Conservation (phyloP, 2,113 vertebrate species). For the Indicator maculatus region DNA sequence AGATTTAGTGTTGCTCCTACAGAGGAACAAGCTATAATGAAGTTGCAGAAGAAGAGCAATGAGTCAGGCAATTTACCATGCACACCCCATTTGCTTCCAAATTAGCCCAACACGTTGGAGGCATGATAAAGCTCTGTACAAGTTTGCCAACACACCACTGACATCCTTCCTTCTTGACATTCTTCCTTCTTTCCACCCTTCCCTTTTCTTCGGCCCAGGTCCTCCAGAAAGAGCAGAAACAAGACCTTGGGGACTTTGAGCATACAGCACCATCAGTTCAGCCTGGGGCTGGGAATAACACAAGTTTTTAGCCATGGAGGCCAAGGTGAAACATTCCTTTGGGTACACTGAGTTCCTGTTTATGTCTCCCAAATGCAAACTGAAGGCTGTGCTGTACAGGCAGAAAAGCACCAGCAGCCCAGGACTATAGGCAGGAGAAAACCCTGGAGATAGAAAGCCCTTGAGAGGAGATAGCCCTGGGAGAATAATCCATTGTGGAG, state of each 20-base stretch:
- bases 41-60: background rate
- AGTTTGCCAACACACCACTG: background rate
- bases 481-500: background rate
- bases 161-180: background rate
- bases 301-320: background rate
- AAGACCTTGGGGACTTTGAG: background rate
- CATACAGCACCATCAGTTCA: background rate
- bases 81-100: background rate
- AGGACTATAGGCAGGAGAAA: background rate
- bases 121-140: background rate
- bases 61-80: background rate
- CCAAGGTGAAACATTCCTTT: background rate
- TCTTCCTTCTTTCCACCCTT: background rate
- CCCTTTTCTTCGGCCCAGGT: background rate
- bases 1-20: background rate
- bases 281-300: background rate
- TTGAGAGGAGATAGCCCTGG: background rate
- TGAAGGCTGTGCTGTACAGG: background rate
- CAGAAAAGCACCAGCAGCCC: fast-evolving
- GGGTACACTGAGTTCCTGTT: background rate
- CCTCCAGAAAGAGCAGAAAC: background rate
- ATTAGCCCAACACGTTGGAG: background rate
- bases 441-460: background rate
- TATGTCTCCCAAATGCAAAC: background rate
- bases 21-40: background rate